phyloP scores from a whole-genome alignment of 2,888 invertebrate species.

The Aproaerema taeniolella region DNA sequence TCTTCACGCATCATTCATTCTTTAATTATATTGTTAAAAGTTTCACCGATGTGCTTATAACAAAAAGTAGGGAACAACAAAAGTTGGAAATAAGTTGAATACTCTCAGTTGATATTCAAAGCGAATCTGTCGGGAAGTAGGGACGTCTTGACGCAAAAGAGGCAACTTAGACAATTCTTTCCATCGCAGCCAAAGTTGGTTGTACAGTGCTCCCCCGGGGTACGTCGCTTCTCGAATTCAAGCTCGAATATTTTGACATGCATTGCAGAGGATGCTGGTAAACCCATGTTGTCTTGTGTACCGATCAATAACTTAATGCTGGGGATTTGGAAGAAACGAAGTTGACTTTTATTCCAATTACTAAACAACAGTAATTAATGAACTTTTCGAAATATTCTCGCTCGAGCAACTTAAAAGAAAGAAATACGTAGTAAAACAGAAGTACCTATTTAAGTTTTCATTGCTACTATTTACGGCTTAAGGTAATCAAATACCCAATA shows the following conservation, averaged over 20 bases:
- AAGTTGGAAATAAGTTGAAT: conserved; percentile 10
- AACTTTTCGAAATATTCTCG: too few relatives aligned
- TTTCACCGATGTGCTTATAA: background rate
- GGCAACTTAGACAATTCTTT: conserved; percentile 42
- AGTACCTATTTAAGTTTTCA: too few relatives aligned
- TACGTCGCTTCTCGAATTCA: conserved; percentile 35
- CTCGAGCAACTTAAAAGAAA: too few relatives aligned
- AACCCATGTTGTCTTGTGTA: conserved; percentile 41
- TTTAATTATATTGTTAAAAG: conserved; percentile 8
- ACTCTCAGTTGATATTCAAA: conserved; percentile 41
- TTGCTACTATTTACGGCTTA: too few relatives aligned
- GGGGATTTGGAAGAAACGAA: conserved; percentile 22
- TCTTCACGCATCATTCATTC: too few relatives aligned
- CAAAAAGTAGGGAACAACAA: conserved; percentile 8
- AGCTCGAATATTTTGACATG: conserved; percentile 41
- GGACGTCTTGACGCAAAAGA: conserved; percentile 22
- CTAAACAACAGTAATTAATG: too few relatives aligned
- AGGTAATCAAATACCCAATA: too few relatives aligned
- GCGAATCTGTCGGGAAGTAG: conserved; percentile 41
- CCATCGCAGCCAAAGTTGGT: conserved; percentile 28
- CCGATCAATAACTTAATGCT: conserved; percentile 41
- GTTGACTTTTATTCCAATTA: too few relatives aligned
- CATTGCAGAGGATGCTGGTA: conserved; percentile 29
- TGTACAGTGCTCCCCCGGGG: conserved; percentile 30
- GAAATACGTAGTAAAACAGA: too few relatives aligned